Evolutionary conservation across 2,113 vertebrate species (phyloP), one percentile per base, ranked within the genome.

Genomic region (Promerops cafer): DNA sequence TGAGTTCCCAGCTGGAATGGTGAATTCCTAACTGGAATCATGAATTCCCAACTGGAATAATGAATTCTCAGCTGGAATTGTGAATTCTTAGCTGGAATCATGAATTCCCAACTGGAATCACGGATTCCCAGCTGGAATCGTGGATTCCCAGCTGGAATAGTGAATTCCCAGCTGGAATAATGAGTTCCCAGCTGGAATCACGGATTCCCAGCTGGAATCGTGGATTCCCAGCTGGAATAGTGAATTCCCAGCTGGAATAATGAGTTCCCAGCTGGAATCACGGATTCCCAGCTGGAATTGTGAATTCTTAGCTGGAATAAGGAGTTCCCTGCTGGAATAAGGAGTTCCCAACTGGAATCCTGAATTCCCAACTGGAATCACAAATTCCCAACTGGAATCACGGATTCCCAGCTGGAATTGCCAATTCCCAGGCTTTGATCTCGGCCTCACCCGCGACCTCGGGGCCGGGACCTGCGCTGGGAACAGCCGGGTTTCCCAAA

Each of bases 1-100:
- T 4, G 9, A 33, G 33, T 54, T n/a, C 30, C 9, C 39, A 26
- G 6, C 1, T 49, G 45, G n/a, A 16, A 21, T 16, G 0, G 3
- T 16, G 13, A 9, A 50, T 50, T 63, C 35, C 17, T 17, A 8
- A 2, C 6, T 28, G 23, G 30, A 56, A 44, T 11, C 0, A 1
- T 14, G 37, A 35, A 30, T 37, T 20, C 7, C 30, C 9, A 21
- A 1, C 6, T 14, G 9, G 26, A 28, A 61, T 28, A 1, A 4
- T 21, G 17, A 8, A 68, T 68, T 68, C 16, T 17, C 26, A 6
- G 2, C 7, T 50, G n/a, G 27, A 40, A 40, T 30, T 3, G 4
- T 18, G 35, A 18, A 61, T 61, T 61, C 26, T 8, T 11, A 17
- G 3, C 16, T 39, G 60, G 17, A 39, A 63, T 63, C 2, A 5